Evolutionary conservation across 2,113 vertebrate genomes (phyloP), one percentile per base, ranked within the genome.

Genomic region (Syngnathus floridae): DNA sequence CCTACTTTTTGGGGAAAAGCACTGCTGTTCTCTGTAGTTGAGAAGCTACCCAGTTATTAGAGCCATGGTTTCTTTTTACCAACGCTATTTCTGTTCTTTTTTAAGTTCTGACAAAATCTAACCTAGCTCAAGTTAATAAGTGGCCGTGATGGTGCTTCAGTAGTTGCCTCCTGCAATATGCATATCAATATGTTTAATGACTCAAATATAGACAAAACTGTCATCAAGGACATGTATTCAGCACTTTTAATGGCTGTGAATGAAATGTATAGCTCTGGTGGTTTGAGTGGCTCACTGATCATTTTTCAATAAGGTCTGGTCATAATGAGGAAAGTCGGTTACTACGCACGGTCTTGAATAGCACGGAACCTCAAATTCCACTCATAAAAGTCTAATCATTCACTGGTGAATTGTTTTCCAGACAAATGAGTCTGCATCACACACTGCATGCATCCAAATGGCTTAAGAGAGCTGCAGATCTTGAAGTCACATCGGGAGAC

Each of bases 31-130:
- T 79, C 84, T 86, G 85, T 76, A 85, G 78, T 89, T 86, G 80
- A 77, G 72, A 82, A 82, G 87, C 86, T 67, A 90, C 86, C 85
- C 81, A 4, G 71, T 89, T 88, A 90, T 90, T 91, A 90, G 85
- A 86, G 78, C 75, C 64, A 51, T 65, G 79, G 85, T 56, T 72
- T 83, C 70, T 63, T 78, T 60, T 66, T 77, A 84, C 87, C 86
- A 87, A 80, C 77, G 88, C 88, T 61, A 61, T 70, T 74, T 31
- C 64, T 72, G 73, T 56, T 56, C 54, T 35, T 56, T 56, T 31
- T 51, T n/a, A 51, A 51, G 69, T 72, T 66, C 67, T 59, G 62
- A 78, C 16, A 16, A 75, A 54, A 58, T 68, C 61, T 70, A 77
- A 78, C 64, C 64, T 75, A 69, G 51, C 61, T 62, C 14, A 41